Evolutionary conservation across 2,797 vertebrate species (phyloP).

Genomic region (Sandelia bainsii): DNA sequence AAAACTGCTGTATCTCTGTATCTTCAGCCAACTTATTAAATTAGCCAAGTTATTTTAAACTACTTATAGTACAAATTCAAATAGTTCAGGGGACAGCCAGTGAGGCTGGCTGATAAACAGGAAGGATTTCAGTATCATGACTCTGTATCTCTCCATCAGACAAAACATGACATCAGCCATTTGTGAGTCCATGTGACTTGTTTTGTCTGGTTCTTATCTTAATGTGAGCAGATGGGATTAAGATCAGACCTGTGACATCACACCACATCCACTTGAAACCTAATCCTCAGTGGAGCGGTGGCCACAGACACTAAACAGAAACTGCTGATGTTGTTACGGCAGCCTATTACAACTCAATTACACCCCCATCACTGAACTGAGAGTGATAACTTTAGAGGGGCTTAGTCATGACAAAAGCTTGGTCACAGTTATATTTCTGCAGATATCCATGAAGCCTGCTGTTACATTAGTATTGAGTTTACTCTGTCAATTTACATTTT

Average conservation of each 20-base stretch:
- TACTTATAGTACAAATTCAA: not conserved
- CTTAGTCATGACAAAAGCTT: not conserved
- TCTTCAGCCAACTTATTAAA: too few species aligned
- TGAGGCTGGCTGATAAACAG: not conserved
- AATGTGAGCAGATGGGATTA: constrained; percentile 23
- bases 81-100: not conserved
- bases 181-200: constrained; percentile 1
- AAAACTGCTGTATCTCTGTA: too few species aligned
- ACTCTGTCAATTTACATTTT: not conserved
- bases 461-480: not conserved
- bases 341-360: constrained; percentile 45
- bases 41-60: too few species aligned
- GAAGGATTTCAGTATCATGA: not conserved
- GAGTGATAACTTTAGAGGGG: constrained; percentile 17
- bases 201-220: constrained; percentile 45
- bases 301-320: constrained; percentile 54
- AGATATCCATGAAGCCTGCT: not conserved
- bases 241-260: constrained; percentile 32
- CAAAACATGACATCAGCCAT: not conserved
- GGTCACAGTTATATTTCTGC: constrained; percentile 7
- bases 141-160: not conserved
- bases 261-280: constrained; percentile 32
- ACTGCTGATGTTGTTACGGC: constrained; percentile 41
- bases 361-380: constrained; percentile 10
- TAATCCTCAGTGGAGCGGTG: constrained; percentile 16